Evolutionary conservation across 2,797 vertebrate genomes (phyloP).

Genomic region (Sciaenops ocellatus): DNA sequence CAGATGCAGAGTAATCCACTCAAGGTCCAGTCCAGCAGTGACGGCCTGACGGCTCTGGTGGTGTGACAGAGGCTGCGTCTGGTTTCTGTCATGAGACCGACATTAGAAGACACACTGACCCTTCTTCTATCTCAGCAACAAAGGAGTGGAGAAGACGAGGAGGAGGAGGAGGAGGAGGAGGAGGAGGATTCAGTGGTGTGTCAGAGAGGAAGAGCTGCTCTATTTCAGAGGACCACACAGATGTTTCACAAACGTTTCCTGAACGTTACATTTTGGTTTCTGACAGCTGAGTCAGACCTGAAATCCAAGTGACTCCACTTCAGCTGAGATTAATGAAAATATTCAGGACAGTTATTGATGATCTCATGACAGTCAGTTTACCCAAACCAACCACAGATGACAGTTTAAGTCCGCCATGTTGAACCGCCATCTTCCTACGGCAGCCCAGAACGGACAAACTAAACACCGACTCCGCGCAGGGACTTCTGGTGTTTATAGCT

Average conservation of each 20-base stretch:
- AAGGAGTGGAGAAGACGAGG: constrained; percentile 11
- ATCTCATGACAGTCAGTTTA: no score
- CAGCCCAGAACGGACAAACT: no score
- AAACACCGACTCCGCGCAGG: no score
- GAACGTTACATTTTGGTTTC: no score
- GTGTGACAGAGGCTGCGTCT: constrained; percentile 13
- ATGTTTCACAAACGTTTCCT: not conserved
- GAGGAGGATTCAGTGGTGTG: constrained; percentile 37
- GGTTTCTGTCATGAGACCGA: constrained; percentile 40
- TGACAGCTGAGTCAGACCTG: no score
- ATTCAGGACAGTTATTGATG: no score
- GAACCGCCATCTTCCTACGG: no score
- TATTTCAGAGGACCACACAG: not conserved
- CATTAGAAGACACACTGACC: constrained; percentile 22
- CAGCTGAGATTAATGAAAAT: no score
- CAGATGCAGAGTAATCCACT: constrained; percentile 47
- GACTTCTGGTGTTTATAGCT: no score
- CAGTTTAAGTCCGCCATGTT: no score
- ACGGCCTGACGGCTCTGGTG: not conserved
- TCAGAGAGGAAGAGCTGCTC: constrained; percentile 29
- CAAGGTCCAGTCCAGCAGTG: constrained; percentile 6
- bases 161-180: constrained; percentile 23
- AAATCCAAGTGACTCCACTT: no score
- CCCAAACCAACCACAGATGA: no score
- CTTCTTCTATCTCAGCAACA: constrained; percentile 14